A percentile compares a stretch with the other conserved stretches of the same genome.
Evolutionary conservation across 2,113 vertebrate species (phyloP).

Genomic region (Rallus limicola): DNA sequence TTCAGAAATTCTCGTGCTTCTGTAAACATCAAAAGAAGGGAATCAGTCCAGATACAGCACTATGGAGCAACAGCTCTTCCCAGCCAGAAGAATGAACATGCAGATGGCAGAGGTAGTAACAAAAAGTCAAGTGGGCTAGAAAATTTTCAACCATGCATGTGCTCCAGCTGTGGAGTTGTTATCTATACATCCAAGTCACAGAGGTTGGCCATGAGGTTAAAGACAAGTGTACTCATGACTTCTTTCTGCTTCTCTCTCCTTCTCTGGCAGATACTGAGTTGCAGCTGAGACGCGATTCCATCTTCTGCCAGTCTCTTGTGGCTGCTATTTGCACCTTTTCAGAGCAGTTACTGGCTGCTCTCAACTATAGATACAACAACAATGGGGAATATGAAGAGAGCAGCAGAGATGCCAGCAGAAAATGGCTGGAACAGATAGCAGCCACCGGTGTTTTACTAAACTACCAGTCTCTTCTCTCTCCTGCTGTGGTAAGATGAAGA

Average conservation of each 20-base stretch:
- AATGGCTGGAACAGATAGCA: slow-evolving; percentile 96
- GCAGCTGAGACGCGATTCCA: slow-evolving; percentile 90
- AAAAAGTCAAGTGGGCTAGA: neutral
- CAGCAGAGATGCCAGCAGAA: slow-evolving; percentile 93
- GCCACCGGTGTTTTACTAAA: slow-evolving; percentile 89
- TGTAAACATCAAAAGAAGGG: neutral
- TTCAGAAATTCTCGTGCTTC: slow-evolving; percentile 15
- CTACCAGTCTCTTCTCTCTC: slow-evolving; percentile 91
- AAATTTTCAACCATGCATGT: neutral
- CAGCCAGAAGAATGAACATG: neutral
- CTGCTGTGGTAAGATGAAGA: slow-evolving; percentile 81
- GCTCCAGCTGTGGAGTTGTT: neutral
- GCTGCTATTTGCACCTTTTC: slow-evolving; percentile 89
- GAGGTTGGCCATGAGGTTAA: neutral
- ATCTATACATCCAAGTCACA: neutral
- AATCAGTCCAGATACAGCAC: neutral
- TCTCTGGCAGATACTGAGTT: slow-evolving; percentile 86
- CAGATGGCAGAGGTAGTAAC: neutral
- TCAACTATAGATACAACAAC: slow-evolving; percentile 92
- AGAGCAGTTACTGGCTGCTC: slow-evolving; percentile 90
- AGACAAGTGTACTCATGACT: neutral
- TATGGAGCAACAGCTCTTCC: neutral
- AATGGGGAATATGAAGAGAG: slow-evolving; percentile 95
- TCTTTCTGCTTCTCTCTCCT: neutral
- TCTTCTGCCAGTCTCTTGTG: slow-evolving; percentile 94